phyloP scores from a whole-genome alignment of 2,113 vertebrate species.

The Odocoileus hemionus region DNA sequence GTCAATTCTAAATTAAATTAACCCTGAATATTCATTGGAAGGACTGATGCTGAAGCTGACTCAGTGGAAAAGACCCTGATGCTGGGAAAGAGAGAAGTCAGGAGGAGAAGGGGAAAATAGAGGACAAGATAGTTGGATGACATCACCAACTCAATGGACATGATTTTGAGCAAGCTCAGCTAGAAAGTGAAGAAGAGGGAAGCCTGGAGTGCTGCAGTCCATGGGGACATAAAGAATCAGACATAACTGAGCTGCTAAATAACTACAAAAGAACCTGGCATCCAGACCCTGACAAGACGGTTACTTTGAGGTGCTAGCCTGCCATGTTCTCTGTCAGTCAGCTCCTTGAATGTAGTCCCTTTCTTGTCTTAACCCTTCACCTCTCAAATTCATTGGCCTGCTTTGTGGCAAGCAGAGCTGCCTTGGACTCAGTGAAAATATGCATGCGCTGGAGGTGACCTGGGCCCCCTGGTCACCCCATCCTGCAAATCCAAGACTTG shows the following conservation, averaged over 20 bases:
- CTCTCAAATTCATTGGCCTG: not conserved
- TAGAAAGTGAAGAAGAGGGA: not conserved
- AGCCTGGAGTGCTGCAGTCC: no score
- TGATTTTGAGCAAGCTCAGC: not conserved
- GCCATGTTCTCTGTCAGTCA: not conserved
- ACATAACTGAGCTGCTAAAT: not conserved
- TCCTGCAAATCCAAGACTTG: not conserved
- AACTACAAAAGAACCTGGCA: not conserved
- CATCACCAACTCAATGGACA: not conserved
- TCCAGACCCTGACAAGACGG: not conserved
- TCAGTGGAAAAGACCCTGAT: not conserved
- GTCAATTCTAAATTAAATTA: not conserved
- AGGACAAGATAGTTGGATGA: not conserved
- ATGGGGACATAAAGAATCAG: not conserved
- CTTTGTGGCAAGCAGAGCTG: not conserved
- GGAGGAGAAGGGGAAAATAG: not conserved
- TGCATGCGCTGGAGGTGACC: fast-evolving
- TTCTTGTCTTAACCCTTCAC: fast-evolving
- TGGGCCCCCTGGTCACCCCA: not conserved
- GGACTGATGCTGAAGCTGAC: not conserved
- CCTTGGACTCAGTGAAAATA: not conserved
- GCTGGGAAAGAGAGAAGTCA: not conserved
- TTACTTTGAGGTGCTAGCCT: not conserved
- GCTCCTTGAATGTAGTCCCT: not conserved
- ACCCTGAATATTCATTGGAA: not conserved